These are phyloP conservation scores for Aleiodes testaceus DNA, from an alignment of 2,888 invertebrate genomes.

Conservation along the genomic window DNA sequence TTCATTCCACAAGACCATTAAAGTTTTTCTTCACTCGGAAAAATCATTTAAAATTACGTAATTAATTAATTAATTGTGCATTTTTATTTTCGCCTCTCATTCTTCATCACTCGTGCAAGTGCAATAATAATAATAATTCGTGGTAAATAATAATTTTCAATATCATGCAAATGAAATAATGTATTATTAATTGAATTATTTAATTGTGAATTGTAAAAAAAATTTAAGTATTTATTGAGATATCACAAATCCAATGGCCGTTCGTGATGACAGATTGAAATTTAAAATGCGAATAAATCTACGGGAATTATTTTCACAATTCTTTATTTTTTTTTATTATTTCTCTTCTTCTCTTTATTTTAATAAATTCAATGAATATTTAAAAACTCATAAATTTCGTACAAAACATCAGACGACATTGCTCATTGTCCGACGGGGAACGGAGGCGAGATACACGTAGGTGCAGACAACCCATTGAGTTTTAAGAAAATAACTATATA, in stretches of 20 bases:
- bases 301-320: conserved; percentile 5
- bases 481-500: no score
- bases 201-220: not conserved
- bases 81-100: conserved; percentile 6
- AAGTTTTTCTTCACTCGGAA: not conserved
- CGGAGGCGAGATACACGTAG: conserved; percentile 22
- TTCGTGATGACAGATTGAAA: conserved; percentile 13
- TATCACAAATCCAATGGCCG: not conserved
- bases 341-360: no score
- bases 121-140: conserved; percentile 10
- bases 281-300: not conserved
- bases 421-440: conserved; percentile 38
- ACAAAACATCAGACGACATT: not conserved
- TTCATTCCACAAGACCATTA: conserved; percentile 37
- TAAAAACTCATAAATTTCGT: conserved; percentile 22
- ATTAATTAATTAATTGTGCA: conserved; percentile 34
- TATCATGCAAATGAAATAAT: no score
- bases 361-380: conserved; percentile 40
- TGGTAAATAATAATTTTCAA: no score
- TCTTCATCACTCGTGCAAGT: conserved; percentile 26
- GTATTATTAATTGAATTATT: conserved; percentile 10
- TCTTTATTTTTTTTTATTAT: no score
- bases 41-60: not conserved
- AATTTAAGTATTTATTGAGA: conserved; percentile 8
- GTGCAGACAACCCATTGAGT: conserved; percentile 1